Evolutionary conservation across 2,113 vertebrate species (phyloP).

Genomic region (Ciconia boyciana): DNA sequence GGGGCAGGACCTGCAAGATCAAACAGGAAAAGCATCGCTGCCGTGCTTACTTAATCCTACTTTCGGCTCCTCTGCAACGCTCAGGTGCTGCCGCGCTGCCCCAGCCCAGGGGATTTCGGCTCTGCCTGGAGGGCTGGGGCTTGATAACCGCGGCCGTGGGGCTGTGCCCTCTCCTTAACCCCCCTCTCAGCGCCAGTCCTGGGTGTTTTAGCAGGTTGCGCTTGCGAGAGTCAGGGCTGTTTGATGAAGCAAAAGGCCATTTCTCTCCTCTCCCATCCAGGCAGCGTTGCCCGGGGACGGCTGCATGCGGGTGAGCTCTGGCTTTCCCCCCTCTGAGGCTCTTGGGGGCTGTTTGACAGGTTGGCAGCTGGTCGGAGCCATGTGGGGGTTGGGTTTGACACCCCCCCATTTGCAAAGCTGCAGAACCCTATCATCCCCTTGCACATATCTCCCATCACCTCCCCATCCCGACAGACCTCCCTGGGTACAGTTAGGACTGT

Average conservation of each 20-base stretch:
- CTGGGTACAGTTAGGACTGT: fast-evolving
- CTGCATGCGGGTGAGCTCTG: fast-evolving
- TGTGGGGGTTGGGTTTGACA: not conserved
- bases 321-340: not conserved
- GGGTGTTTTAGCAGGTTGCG: fast-evolving
- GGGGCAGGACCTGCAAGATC: not conserved
- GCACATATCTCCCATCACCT: fast-evolving
- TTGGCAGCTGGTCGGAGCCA: too few relatives aligned
- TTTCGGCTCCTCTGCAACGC: not conserved
- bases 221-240: not conserved
- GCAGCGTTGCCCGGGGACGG: not conserved
- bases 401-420: not conserved
- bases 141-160: fast-evolving
- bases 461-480: not conserved
- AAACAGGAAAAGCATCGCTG: not conserved
- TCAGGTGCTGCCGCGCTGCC: not conserved
- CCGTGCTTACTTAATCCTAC: fast-evolving
- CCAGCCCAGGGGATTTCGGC: not conserved
- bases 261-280: not conserved
- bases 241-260: not conserved
- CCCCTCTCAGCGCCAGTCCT: not conserved
- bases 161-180: not conserved
- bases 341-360: not conserved
- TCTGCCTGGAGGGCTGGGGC: not conserved
- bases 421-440: not conserved